A percentile compares a stretch with the other conserved stretches of the same genome.
phyloP scores from a whole-genome alignment of 2,797 vertebrate species.

The Sebastes nivosus region DNA sequence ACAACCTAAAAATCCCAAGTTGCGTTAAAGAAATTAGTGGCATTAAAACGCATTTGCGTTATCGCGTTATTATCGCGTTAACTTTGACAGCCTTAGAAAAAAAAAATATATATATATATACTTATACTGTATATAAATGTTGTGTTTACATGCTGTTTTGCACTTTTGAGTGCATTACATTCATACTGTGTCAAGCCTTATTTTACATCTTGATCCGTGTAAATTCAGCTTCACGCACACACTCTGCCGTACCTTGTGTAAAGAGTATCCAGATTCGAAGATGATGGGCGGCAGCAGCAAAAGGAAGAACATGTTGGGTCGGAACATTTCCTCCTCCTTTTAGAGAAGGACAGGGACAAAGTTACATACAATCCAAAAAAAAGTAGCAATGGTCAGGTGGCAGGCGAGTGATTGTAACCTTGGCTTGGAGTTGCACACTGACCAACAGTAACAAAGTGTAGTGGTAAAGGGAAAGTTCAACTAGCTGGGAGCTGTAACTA shows the following conservation, averaged over 20 bases:
- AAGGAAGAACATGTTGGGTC: constrained; percentile 99
- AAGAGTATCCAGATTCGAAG: constrained; percentile 98
- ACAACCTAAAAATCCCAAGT: no score
- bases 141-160: background rate
- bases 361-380: background rate
- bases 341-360: constrained; percentile 21
- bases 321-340: constrained; percentile 99
- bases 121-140: background rate
- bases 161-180: background rate
- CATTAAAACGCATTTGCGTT: no score
- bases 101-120: no score
- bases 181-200: background rate
- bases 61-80: no score
- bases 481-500: background rate
- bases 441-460: background rate
- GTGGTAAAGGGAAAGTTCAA: background rate
- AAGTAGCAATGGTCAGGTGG: background rate
- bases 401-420: background rate
- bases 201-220: background rate
- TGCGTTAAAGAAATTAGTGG: no score
- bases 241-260: constrained; percentile 90
- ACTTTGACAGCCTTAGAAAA: no score
- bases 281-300: constrained; percentile 97
- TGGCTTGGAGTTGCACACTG: background rate
- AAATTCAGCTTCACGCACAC: background rate